Base-by-base conservation (phyloP, 2,888 invertebrate species). In the Sthenelais limicola region DNA sequence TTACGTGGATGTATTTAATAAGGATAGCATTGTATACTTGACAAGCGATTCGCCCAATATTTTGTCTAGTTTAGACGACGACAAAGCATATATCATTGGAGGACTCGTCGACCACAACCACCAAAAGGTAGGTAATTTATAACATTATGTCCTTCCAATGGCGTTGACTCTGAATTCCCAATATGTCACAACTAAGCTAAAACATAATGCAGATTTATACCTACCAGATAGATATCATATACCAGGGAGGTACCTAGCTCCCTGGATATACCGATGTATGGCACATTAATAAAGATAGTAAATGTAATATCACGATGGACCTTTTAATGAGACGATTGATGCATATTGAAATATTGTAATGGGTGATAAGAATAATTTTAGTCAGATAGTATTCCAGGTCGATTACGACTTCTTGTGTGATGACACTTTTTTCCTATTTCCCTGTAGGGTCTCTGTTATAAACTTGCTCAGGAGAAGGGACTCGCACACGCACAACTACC, bases 21-120 rank as follows among this genome's bases (percentile, higher is more conserved):
- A 92, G 83, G 91, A 93, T 1, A 92, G 93, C 79, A 88, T 98
- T 70, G 91, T 98, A 0, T 99, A 98, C 88, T 90, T 99, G 78
- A 94, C 94, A 3, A 96, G 97, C 88, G 98, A 99, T 88, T 98
- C 98, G 18, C 93, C 94, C 58, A 95, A 95, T 89, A 89, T 95
- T 5, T 91, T 98, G 77, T 79, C 83, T 2, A 91, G 91, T 72
- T 79, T 88, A 66, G 92, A 94, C 80, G 91, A 93, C 28, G 91
- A 92, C 76, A 93, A 93, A 84, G 91, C 93, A 56, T 99, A 98
- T 84, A 92, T 99, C 67, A 98, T 99, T 86, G 99, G 99, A 49
- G 99, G 98, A 32, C 89, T 99, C 54, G 97, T 99, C 0, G 99
- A 99, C 89, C 98, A 99, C 86, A 99, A 99, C 89, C 91, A 93